Percentiles rank a stretch among this genome's conserved stretches.
Evolutionary conservation across 2,888 invertebrate species (phyloP).

Genomic region (Pogonocherus hispidulus): DNA sequence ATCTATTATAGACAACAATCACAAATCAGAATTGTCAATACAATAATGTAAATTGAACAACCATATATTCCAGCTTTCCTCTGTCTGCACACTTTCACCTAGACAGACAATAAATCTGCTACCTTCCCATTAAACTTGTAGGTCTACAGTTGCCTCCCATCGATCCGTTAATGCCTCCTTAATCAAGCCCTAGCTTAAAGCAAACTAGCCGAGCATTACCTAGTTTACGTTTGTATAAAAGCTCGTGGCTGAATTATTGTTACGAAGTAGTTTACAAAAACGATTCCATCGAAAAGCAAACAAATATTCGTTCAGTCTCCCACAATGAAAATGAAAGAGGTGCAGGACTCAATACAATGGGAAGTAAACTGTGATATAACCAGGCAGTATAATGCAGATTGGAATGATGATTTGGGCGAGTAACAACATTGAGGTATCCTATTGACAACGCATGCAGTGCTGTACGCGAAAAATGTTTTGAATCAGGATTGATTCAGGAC

Average conservation of each 20-base stretch:
- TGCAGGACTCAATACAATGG: slow-evolving; percentile 36
- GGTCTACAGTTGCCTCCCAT: background rate
- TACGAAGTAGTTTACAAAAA: slow-evolving; percentile 24
- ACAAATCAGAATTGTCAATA: no score
- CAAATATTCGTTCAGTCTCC: slow-evolving; percentile 47
- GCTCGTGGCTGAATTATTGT: background rate
- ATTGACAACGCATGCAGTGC: slow-evolving; percentile 47
- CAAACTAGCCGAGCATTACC: slow-evolving; percentile 15
- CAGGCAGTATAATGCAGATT: slow-evolving; percentile 6
- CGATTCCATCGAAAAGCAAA: slow-evolving; percentile 42
- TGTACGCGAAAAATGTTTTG: no score
- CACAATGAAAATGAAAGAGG: slow-evolving; percentile 48
- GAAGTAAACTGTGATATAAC: slow-evolving; percentile 48
- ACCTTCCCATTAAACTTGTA: background rate
- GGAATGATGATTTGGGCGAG: slow-evolving; percentile 4
- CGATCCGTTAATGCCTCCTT: slow-evolving; percentile 1
- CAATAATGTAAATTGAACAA: background rate
- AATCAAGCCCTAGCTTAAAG: background rate
- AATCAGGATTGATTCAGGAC: no score
- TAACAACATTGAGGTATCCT: slow-evolving; percentile 32
- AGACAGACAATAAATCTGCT: background rate
- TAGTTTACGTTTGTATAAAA: background rate
- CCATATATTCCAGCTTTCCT: background rate
- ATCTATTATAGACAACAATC: no score
- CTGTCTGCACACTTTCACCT: background rate